Conservation (phyloP, 2,797 vertebrate genomes). For the Mycteria americana region DNA sequence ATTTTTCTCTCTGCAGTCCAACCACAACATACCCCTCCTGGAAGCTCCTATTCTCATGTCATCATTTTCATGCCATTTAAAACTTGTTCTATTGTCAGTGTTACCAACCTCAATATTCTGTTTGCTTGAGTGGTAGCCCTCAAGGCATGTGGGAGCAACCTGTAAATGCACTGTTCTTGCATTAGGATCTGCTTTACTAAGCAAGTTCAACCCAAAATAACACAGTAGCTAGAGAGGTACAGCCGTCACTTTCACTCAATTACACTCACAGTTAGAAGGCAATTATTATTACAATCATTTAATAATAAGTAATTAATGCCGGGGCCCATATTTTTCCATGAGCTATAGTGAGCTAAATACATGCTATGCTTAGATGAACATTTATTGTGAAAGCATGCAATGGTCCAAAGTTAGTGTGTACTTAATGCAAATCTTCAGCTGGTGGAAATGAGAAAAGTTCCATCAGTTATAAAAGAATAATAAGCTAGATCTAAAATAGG, state of each 20-base stretch:
- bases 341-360: neutral
- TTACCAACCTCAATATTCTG: slow-evolving; percentile 16
- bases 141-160: neutral
- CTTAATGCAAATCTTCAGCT: neutral
- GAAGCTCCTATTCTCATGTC: neutral
- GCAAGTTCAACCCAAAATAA: neutral
- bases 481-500: neutral
- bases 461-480: neutral
- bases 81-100: neutral
- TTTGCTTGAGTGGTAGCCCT: slow-evolving; percentile 34
- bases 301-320: neutral
- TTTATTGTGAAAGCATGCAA: neutral
- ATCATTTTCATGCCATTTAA: slow-evolving; percentile 9
- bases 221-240: neutral
- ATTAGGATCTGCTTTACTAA: slow-evolving; percentile 30
- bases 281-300: neutral
- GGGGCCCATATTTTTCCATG: neutral
- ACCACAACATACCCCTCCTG: neutral
- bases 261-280: neutral
- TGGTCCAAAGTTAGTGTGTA: neutral
- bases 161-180: neutral
- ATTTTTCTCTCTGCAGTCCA: neutral
- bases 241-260: neutral
- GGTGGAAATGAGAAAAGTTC: neutral
- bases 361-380: neutral